A percentile compares a stretch with the other conserved stretches of the same genome.
Conservation (phyloP, 1,140 invertebrate genomes). For the Trichonephila clavipes region DNA sequence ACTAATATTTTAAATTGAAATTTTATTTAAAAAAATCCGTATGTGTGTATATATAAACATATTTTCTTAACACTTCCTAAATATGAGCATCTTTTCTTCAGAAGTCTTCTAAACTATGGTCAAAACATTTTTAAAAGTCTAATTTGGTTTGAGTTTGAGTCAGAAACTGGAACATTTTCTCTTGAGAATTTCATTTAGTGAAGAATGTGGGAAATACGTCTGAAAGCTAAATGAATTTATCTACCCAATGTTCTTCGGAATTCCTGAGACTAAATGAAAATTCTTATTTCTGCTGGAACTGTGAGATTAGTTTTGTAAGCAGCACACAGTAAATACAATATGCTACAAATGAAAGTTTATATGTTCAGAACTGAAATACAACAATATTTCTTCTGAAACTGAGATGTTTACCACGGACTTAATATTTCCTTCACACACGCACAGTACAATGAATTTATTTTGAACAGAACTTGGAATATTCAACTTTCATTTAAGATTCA, state of each 20-base stretch:
- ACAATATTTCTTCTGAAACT: not conserved
- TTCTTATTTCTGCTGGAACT: not conserved
- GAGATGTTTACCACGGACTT: not conserved
- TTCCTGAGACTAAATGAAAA: not conserved
- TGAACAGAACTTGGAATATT: too few species aligned
- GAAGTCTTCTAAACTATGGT: not conserved
- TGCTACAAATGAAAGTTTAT: not conserved
- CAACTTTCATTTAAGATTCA: too few species aligned
- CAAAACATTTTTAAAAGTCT: not conserved
- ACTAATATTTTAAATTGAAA: too few species aligned
- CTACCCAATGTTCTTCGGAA: conserved; percentile 2
- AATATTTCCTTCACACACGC: too few species aligned
- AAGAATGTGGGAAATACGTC: conserved; percentile 9
- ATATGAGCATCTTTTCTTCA: too few species aligned
- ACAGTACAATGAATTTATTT: too few species aligned
- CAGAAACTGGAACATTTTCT: not conserved
- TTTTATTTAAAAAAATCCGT: too few species aligned
- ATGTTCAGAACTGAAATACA: not conserved
- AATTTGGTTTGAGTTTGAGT: not conserved
- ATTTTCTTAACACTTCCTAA: too few species aligned
- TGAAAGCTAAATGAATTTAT: conserved; percentile 1
- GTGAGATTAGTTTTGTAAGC: not conserved
- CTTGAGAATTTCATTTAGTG: conserved; percentile 16
- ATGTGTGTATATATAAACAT: too few species aligned
- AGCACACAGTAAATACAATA: not conserved